A percentile compares a stretch with the other conserved stretches of the same genome.
Evolutionary conservation across 2,113 vertebrate genomes (phyloP).

Genomic region (Sciurus niger): DNA sequence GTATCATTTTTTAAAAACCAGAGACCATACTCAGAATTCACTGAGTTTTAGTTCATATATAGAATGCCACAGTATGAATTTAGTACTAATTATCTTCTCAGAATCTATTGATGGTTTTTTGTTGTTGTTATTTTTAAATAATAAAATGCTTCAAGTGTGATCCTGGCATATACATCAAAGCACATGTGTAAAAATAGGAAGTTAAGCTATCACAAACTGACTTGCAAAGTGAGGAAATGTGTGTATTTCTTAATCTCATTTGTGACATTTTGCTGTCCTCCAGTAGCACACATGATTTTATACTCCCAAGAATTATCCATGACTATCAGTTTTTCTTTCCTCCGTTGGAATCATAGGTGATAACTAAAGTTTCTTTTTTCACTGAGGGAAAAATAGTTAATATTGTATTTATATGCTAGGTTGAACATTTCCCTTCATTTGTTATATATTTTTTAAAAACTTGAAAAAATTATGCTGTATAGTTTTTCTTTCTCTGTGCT

Average conservation of each 20-base stretch:
- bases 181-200: not conserved
- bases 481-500: not conserved
- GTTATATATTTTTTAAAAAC: not conserved
- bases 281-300: not conserved
- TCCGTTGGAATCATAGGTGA: not conserved
- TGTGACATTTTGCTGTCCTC: too few relatives aligned
- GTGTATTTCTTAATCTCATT: not conserved
- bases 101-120: not conserved
- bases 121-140: not conserved
- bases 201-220: not conserved
- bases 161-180: not conserved
- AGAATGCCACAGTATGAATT: not conserved
- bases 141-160: not conserved
- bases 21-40: not conserved
- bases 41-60: not conserved
- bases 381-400: not conserved
- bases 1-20: not conserved
- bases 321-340: not conserved
- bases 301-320: too few relatives aligned
- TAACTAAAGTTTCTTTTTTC: not conserved
- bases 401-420: not conserved
- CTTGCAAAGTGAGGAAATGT: too few relatives aligned
- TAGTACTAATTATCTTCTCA: not conserved
- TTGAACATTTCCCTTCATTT: not conserved
- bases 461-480: not conserved